A percentile compares a stretch with the other conserved stretches of the same genome.
These are phyloP conservation scores for Australoheros facetus DNA, from an alignment of 2,797 vertebrate species.

Conservation along the genomic window DNA sequence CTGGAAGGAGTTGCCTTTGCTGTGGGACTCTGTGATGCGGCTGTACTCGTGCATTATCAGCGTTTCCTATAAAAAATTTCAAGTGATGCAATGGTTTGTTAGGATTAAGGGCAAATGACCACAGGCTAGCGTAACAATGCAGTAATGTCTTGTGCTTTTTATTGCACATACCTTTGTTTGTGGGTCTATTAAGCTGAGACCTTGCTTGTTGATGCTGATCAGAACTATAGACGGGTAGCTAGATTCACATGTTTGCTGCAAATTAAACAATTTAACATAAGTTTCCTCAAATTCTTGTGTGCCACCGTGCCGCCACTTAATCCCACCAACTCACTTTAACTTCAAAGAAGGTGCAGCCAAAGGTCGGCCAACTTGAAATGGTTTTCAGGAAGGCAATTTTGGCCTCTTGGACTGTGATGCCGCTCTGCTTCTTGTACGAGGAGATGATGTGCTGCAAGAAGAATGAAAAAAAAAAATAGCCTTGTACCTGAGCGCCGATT, in stretches of 20 bases:
- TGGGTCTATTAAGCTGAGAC: slow-evolving; percentile 88
- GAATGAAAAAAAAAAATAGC: background rate
- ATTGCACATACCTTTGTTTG: slow-evolving; percentile 85
- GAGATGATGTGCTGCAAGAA: slow-evolving; percentile 84
- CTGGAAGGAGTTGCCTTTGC: slow-evolving; percentile 86
- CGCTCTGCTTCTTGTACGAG: slow-evolving; percentile 84
- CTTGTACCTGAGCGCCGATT: background rate
- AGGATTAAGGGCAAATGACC: background rate
- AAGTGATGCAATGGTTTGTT: background rate
- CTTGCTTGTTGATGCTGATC: slow-evolving; percentile 91
- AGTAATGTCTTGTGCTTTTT: background rate
- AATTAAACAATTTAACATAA: background rate
- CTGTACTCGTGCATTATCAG: slow-evolving; percentile 87
- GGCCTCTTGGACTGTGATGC: slow-evolving; percentile 88
- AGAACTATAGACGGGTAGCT: slow-evolving; percentile 83
- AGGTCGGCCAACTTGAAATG: slow-evolving; percentile 89
- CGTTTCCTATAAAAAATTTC: slow-evolving; percentile 80
- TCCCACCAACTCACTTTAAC: slow-evolving; percentile 85
- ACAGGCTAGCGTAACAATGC: background rate
- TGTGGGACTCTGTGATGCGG: slow-evolving; percentile 89
- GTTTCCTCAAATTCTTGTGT: background rate
- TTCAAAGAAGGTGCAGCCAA: slow-evolving; percentile 94
- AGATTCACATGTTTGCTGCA: slow-evolving; percentile 92
- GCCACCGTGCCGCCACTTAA: background rate
- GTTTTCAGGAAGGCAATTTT: slow-evolving; percentile 87